Evolutionary conservation across 2,888 invertebrate species (phyloP), one percentile per base, ranked within the genome.

Genomic region (Spodoptera picta): DNA sequence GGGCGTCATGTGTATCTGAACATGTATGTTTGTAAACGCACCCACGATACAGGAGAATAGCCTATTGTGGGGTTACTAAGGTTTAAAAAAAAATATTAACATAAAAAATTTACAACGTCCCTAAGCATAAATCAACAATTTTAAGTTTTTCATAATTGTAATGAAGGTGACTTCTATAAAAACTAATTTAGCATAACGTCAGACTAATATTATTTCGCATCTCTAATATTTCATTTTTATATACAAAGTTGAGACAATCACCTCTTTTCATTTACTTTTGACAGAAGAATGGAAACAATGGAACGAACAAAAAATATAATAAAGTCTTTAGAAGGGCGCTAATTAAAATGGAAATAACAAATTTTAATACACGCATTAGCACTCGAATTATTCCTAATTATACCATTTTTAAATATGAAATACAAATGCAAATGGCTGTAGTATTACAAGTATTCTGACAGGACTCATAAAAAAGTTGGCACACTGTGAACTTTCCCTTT

Each of bases 381-480:
- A 79, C 59, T 58, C 51, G 24, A 75, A 77, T 80, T 67, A 69
- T 66, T 60, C n/a, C n/a, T 65, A 63, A 73, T 77, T 69, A 63
- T 61, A 65, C 65, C 62, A 71, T 75, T 71, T 77, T 73, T 51
- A 73, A 81, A 71, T 68, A 64, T 73, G 60, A 72, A 81, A 82
- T 83, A 86, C 84, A 86, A 91, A 90, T 89, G 87, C 83, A 90
- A 92, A 91, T 90, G 87, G 86, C 84, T 84, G 87, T 88, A 88
- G 86, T 83, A 84, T 87, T 87, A 90, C 88, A 86, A 86, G 87
- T 86, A 87, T 87, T 87, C 86, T 88, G 87, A 91, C 92, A 91
- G 87, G 86, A 84, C 87, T 88, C 91, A 90, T 93, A 91, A 93
- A 92, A 92, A 91, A 87, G 89, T 90, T 75, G 83, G 85, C 86